Base-by-base conservation (phyloP, 2,113 vertebrate species). In the Apeltes quadracus region DNA sequence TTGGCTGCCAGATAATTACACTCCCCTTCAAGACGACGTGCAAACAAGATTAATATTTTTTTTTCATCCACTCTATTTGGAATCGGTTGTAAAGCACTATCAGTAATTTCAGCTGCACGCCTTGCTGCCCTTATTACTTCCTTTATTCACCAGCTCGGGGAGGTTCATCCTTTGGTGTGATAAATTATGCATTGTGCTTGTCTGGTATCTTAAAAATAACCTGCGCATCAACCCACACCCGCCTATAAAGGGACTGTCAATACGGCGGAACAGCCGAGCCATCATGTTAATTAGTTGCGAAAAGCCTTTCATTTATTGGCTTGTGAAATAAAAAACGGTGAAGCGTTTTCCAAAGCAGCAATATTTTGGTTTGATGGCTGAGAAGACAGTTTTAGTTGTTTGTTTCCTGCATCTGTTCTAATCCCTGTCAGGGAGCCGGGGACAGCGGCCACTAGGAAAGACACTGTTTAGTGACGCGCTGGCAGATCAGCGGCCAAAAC, bases 1-100 rank as follows among this genome's bases (percentile, higher is more conserved):
- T 92, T 93, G 89, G 90, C 79, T 85, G 78, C 23, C 13, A 74
- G 86, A 92, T 87, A 92, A 93, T 93, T 91, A 92, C 92, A 88
- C 81, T 90, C 93, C 88, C 88, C 84, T 83, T 86, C 76, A 88
- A 89, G 84, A 82, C 55, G 76, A 88, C 69, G 90, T 89, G 90
- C 81, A 87, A 90, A 89, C 66, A 44, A 59, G 53, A 71, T 78
- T 84, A 69, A 29, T 68, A 51, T 58, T 22, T 57, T 65, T 63
- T 56, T 22, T 54, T 20, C 61, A 70, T 77, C 76, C 79, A 53
- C 79, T 79, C 66, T 57, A 69, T 88, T 82, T 67, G 86, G 89
- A 39, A 78, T 50, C 69, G 75, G 75, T 62, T 88, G 74, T 93
- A 81, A 89, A 87, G 73, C 71, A 81, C 72, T 89, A 83, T 87